These are phyloP conservation scores for Chloroclystis v-ata DNA, from an alignment of 2,888 invertebrate genomes.

Conservation along the genomic window DNA sequence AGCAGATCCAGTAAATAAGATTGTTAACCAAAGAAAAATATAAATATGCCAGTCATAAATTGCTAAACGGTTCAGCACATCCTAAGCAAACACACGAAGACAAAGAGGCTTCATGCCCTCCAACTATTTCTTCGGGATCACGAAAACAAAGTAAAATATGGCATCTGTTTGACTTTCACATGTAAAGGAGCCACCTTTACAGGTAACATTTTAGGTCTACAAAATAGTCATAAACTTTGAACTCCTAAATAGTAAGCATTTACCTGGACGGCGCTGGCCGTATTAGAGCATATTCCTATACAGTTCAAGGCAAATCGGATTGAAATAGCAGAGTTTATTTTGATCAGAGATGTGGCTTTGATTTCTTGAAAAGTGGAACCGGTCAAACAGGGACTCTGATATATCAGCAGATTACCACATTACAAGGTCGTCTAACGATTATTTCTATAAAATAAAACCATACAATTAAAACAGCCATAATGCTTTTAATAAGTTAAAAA, in stretches of 20 bases:
- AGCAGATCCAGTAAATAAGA: constrained; percentile 1
- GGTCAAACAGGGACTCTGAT: constrained; percentile 12
- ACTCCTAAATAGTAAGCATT: neutral
- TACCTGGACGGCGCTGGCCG: too few species aligned
- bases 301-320: neutral
- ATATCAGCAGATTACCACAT: constrained; percentile 8
- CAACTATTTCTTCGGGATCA: constrained; percentile 11
- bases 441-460: constrained; percentile 12
- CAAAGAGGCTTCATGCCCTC: constrained; percentile 16
- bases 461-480: too few species aligned
- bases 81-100: constrained; percentile 21
- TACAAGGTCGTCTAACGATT: constrained; percentile 16
- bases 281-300: too few species aligned
- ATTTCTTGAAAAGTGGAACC: neutral
- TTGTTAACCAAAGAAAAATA: constrained; percentile 2
- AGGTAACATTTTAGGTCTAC: neutral
- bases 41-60: constrained; percentile 10
- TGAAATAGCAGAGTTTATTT: neutral
- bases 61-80: constrained; percentile 4
- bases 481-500: too few species aligned
- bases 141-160: constrained; percentile 17
- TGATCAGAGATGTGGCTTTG: neutral
- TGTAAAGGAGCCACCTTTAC: constrained; percentile 12
- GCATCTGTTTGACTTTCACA: constrained; percentile 23
- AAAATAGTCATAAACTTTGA: neutral